phyloP scores from a whole-genome alignment of 1,140 invertebrate species.

The Lordiphosa collinella region DNA sequence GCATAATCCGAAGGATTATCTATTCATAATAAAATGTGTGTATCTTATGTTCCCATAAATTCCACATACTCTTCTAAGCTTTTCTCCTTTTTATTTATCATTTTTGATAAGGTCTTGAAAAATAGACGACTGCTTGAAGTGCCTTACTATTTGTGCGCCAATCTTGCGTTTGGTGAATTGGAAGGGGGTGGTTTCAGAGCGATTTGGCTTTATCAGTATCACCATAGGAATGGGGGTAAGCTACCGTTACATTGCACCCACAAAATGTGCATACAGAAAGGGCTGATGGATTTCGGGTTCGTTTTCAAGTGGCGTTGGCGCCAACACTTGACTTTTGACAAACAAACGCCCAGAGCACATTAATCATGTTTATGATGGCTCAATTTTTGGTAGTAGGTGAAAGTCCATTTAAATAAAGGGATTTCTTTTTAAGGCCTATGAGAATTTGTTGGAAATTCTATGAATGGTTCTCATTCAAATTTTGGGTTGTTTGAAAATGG shows the following conservation, averaged over 20 bases:
- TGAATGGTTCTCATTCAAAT: no score
- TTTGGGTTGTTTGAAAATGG: no score
- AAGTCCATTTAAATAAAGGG: conserved; percentile 39
- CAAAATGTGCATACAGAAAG: conserved; percentile 22
- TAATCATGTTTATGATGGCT: conserved; percentile 53
- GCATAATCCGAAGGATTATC: neutral
- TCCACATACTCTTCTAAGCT: conserved; percentile 7
- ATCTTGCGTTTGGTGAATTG: neutral
- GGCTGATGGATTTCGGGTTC: neutral
- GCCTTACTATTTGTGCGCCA: neutral
- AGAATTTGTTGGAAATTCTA: neutral
- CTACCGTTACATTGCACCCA: conserved; percentile 36
- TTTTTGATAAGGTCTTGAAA: conserved; percentile 53
- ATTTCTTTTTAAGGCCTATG: neutral
- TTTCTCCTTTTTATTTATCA: conserved; percentile 50
- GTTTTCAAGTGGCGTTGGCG: conserved; percentile 63
- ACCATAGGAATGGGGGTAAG: conserved; percentile 24
- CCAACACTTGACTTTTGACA: conserved; percentile 78
- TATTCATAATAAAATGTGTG: no score
- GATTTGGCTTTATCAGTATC: conserved; percentile 19
- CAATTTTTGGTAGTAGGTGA: conserved; percentile 14
- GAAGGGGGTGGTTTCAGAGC: neutral
- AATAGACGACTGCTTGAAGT: conserved; percentile 21
- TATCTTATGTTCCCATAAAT: conserved; percentile 3
- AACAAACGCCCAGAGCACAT: conserved; percentile 51